These are phyloP conservation scores for Patagioenas fasciata DNA, from an alignment of 2,113 vertebrate species.

Conservation along the genomic window DNA sequence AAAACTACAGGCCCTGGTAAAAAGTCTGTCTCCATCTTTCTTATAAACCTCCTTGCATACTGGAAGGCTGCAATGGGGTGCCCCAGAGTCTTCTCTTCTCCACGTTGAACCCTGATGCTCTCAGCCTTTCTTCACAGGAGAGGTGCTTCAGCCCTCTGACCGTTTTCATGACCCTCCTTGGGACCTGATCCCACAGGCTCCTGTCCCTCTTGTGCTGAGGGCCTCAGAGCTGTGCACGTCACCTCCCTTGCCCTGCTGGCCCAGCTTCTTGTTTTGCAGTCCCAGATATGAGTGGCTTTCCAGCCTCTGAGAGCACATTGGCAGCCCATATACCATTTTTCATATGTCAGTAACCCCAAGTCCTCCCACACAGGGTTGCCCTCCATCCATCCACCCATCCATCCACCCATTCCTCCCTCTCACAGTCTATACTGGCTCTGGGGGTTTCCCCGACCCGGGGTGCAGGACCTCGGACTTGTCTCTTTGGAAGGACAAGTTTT, in stretches of 20 bases:
- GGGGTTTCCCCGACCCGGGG: accelerated
- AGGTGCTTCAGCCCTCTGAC: accelerated
- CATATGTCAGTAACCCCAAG: background rate
- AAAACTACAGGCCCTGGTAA: background rate
- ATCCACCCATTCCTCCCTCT: background rate
- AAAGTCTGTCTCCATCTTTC: background rate
- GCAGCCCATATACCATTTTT: accelerated
- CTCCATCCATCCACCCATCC: background rate
- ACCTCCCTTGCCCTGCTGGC: background rate
- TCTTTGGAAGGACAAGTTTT: background rate
- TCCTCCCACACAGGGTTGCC: background rate
- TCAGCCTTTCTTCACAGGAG: background rate
- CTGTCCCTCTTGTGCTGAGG: background rate
- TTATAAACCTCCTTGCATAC: background rate
- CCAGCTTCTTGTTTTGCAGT: background rate
- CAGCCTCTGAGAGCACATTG: background rate
- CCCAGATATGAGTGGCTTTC: background rate
- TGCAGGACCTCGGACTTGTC: background rate
- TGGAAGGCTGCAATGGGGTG: background rate
- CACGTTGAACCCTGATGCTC: background rate
- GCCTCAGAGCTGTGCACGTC: background rate
- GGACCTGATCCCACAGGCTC: background rate
- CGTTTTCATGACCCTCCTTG: background rate
- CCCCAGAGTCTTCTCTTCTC: background rate
- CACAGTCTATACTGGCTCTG: no score